Percentiles rank a stretch among this genome's conserved stretches.
Conservation (phyloP, 1,140 invertebrate species). For the Drosophila lowei region DNA sequence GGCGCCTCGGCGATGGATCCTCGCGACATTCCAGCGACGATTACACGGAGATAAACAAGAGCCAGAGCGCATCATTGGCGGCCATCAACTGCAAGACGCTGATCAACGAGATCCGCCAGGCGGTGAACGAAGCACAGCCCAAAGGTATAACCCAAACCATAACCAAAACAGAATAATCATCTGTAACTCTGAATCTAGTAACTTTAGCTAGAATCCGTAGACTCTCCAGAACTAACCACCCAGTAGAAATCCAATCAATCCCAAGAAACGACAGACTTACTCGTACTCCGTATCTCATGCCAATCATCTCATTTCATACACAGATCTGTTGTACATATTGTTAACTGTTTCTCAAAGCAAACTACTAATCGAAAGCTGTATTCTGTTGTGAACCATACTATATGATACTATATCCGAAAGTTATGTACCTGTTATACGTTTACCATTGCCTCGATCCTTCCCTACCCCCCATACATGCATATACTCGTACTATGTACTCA, state of each 20-base stretch:
- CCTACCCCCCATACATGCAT: neutral
- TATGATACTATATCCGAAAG: slow-evolving; percentile 35
- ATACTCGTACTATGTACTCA: slow-evolving; percentile 20
- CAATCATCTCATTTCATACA: slow-evolving; percentile 43
- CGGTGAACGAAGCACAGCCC: slow-evolving; percentile 92
- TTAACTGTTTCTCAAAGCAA: slow-evolving; percentile 39
- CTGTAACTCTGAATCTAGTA: slow-evolving; percentile 28
- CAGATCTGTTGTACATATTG: slow-evolving; percentile 51
- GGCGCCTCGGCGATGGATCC: slow-evolving; percentile 84
- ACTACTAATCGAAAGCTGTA: slow-evolving; percentile 36
- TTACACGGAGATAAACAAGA: slow-evolving; percentile 86
- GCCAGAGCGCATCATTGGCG: slow-evolving; percentile 66
- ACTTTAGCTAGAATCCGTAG: slow-evolving; percentile 26
- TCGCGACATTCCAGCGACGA: slow-evolving; percentile 87
- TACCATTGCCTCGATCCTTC: slow-evolving; percentile 18
- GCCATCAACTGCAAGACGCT: slow-evolving; percentile 88
- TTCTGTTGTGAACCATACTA: slow-evolving; percentile 40
- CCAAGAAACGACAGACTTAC: neutral
- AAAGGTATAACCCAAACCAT: slow-evolving; percentile 85
- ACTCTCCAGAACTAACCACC: slow-evolving; percentile 15
- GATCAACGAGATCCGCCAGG: slow-evolving; percentile 91
- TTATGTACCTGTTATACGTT: slow-evolving; percentile 41
- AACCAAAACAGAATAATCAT: slow-evolving; percentile 24
- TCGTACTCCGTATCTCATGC: neutral
- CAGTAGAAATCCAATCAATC: slow-evolving; percentile 10